phyloP scores from a whole-genome alignment of 1,140 invertebrate genomes.

The Drosophila triauraria region DNA sequence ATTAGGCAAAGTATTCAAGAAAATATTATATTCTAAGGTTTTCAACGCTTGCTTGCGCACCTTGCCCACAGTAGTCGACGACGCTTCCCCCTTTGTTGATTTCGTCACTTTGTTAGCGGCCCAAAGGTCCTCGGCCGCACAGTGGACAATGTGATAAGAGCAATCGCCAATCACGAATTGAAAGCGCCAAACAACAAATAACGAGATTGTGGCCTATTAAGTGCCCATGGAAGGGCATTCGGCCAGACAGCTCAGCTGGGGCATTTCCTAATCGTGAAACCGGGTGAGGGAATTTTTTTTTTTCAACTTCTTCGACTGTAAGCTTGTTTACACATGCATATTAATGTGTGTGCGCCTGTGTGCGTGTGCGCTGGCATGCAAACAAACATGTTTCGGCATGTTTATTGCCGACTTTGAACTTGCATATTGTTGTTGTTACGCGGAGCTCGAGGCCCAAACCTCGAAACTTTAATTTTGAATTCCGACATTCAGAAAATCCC shows the following conservation, averaged over 20 bases:
- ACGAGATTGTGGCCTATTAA: conserved; percentile 28
- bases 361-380: conserved; percentile 14
- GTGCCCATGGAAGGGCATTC: conserved; percentile 32
- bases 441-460: conserved; percentile 11
- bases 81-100: conserved; percentile 1
- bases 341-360: conserved; percentile 26
- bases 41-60: not conserved
- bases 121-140: conserved; percentile 33
- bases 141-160: conserved; percentile 37
- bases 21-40: no score
- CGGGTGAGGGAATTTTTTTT: conserved; percentile 38
- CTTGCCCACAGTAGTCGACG: conserved; percentile 8
- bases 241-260: conserved; percentile 33
- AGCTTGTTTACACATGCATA: conserved; percentile 32
- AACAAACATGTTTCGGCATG: conserved; percentile 63
- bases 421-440: conserved; percentile 36
- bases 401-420: conserved; percentile 67
- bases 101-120: conserved; percentile 29
- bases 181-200: conserved; percentile 33
- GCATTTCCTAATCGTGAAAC: conserved; percentile 41
- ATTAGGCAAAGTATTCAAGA: no score
- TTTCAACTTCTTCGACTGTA: conserved; percentile 18
- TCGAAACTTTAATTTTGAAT: conserved; percentile 37
- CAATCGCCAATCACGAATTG: conserved; percentile 17
- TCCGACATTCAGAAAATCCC: not conserved